Base-by-base conservation (phyloP, 37 sponge, comb jelly and placozoan species). In the Cliona cf. orientalis region DNA sequence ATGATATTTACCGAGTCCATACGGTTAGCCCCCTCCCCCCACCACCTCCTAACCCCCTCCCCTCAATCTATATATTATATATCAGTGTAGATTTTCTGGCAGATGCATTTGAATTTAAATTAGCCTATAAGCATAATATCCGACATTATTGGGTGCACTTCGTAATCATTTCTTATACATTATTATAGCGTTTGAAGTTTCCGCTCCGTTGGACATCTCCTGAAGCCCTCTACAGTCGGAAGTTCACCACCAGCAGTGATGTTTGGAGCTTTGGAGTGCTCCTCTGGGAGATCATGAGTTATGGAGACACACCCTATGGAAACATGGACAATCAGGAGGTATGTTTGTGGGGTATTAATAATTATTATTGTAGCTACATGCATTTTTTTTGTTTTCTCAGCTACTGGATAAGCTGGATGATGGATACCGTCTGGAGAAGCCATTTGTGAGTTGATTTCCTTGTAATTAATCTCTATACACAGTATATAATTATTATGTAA, bases 191-290 rank as follows among this genome's bases (percentile, higher is more conserved):
- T 58, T 91, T 87, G 0, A 82, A 90, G 35, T 87, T 94, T 44
- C 95, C 95, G 45, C 86, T 94, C 41, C 83, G 95, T 37, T 94
- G 95, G 95, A 94, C 95, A 35, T 84, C 95, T 0, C 91, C 91
- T 46, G 95, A 94, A 68, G 95, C 95, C 1, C 90, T 94, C 25
- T 38, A 56, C 35, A 71, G 78, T 49, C 84, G 90, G 46, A 80
- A 70, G 69, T 94, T 90, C 86, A 83, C 95, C 17, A 69, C 87
- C 21, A 63, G 64, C 46, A 94, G 95, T 84, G 96, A 96, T 57
- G 96, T 96, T 57, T 96, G 93, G 90, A 96, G 96, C 56, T 92
- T 79, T 71, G 96, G 96, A 31, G 96, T 96, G 35, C 77, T 92
- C 37, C 58, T 96, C 19, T 96, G 96, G 96, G 96, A 96, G 87